Evolutionary conservation across 2,888 invertebrate species (phyloP).

Genomic region (Tolmerus cingulatus): DNA sequence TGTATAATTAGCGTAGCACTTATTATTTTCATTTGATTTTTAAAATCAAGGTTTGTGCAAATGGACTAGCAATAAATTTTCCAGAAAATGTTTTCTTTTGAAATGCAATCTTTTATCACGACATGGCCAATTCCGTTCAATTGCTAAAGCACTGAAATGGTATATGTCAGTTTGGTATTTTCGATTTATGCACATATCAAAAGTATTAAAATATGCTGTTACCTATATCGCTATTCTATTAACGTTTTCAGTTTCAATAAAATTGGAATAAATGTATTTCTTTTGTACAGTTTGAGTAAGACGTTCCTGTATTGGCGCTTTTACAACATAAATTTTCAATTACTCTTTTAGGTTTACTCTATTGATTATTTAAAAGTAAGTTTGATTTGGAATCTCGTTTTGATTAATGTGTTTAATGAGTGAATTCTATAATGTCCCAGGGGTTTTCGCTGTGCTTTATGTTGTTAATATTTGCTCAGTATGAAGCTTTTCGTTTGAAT

Average conservation of each 20-base stretch:
- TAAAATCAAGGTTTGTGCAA: too few species aligned
- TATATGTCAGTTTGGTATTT: not conserved
- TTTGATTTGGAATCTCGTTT: not conserved
- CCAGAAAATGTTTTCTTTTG: too few species aligned
- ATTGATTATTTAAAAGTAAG: constrained; percentile 27
- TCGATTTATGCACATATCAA: not conserved
- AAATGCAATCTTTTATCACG: too few species aligned
- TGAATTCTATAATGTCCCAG: not conserved
- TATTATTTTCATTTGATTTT: too few species aligned
- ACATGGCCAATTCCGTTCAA: too few species aligned
- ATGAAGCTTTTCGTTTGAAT: not conserved
- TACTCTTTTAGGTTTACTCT: constrained; percentile 9
- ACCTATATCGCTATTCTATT: not conserved
- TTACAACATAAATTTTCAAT: not conserved
- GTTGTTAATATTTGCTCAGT: not conserved
- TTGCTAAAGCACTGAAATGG: too few species aligned
- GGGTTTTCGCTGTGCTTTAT: not conserved
- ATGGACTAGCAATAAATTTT: too few species aligned
- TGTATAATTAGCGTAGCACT: too few species aligned
- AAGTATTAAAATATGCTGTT: not conserved
- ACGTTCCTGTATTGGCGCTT: not conserved
- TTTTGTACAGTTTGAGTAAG: not conserved
- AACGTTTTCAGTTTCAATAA: not conserved
- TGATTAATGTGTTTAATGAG: not conserved
- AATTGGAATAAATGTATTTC: not conserved